A percentile compares a stretch with the other conserved stretches of the same genome.
phyloP scores from a whole-genome alignment of 2,888 invertebrate species.

The Sphinx pinastri region DNA sequence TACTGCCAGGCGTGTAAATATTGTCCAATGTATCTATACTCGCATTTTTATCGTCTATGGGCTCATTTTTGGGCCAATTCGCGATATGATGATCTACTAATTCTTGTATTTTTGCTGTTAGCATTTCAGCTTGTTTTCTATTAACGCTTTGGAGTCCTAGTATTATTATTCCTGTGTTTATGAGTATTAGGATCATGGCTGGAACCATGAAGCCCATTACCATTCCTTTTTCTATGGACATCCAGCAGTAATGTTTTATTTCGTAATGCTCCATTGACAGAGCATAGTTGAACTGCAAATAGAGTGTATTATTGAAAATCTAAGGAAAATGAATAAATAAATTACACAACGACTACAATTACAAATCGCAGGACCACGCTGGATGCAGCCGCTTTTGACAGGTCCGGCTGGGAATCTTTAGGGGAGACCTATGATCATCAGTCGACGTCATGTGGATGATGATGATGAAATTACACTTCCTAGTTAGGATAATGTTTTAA shows the following conservation, averaged over 20 bases:
- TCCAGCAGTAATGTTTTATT: slow-evolving; percentile 89
- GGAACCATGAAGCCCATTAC: slow-evolving; percentile 90
- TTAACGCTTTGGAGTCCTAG: slow-evolving; percentile 79
- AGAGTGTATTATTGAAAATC: neutral
- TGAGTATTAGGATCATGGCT: slow-evolving; percentile 86
- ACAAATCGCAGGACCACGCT: no score
- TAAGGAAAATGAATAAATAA: no score
- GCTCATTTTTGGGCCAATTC: slow-evolving; percentile 68
- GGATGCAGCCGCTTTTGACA: no score
- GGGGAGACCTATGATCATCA: no score
- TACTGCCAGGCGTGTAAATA: slow-evolving; percentile 69
- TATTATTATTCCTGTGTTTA: slow-evolving; percentile 85
- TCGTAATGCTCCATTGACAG: slow-evolving; percentile 89
- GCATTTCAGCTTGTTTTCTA: slow-evolving; percentile 73
- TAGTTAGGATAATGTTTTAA: no score
- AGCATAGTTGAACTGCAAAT: slow-evolving; percentile 85
- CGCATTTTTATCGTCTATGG: slow-evolving; percentile 58
- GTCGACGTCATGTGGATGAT: no score
- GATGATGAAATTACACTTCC: no score
- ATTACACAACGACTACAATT: no score
- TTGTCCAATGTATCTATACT: slow-evolving; percentile 69
- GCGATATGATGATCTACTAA: slow-evolving; percentile 72
- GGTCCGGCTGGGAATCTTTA: no score
- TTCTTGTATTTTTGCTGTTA: slow-evolving; percentile 75
- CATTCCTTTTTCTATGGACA: slow-evolving; percentile 91